phyloP scores from a whole-genome alignment of 2,113 vertebrate species.

The Anguilla japonica region DNA sequence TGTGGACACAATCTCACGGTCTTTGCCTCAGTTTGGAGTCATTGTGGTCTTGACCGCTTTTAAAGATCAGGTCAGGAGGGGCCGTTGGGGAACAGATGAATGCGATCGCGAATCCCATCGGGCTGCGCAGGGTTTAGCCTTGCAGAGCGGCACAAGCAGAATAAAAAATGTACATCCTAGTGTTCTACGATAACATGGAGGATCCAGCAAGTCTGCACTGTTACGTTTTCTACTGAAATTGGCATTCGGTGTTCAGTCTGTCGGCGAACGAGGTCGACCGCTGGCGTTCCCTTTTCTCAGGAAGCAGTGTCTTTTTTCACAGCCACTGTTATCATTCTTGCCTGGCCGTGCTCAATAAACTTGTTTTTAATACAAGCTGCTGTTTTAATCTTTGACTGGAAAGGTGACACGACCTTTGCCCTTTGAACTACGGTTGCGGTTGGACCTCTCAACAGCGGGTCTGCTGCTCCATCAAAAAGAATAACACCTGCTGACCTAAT shows the following conservation, averaged over 20 bases:
- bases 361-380: background rate
- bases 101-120: background rate
- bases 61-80: background rate
- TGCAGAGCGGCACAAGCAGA: background rate
- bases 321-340: background rate
- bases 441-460: background rate
- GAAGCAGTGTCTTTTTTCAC: background rate
- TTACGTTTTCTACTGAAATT: background rate
- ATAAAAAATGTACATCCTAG: background rate
- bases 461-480: background rate
- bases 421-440: background rate
- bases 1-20: background rate
- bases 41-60: background rate
- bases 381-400: background rate
- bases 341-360: background rate
- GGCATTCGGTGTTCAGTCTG: constrained; percentile 17
- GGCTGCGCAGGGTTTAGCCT: background rate
- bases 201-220: background rate
- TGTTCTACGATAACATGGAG: background rate
- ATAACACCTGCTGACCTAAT: too few species aligned
- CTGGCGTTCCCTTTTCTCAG: background rate
- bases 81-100: background rate
- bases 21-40: background rate
- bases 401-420: background rate
- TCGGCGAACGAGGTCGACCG: constrained; percentile 25